These are phyloP conservation scores for Eurytoma californica DNA, from an alignment of 2,888 invertebrate genomes.

Conservation along the genomic window DNA sequence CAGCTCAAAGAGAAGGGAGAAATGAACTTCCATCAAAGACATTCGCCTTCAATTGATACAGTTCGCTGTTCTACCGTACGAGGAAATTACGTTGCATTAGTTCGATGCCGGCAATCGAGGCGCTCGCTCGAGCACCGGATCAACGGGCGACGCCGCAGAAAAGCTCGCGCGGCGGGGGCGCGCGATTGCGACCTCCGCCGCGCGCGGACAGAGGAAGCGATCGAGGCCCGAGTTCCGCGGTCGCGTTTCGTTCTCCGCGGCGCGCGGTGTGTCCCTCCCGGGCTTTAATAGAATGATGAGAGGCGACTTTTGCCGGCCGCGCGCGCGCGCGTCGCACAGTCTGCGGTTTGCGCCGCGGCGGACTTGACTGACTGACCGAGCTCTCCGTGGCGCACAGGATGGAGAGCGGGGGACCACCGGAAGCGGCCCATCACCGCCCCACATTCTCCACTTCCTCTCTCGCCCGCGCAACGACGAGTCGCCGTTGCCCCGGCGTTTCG, in stretches of 20 bases:
- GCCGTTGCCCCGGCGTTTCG: background rate
- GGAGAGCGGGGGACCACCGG: slow-evolving; percentile 66
- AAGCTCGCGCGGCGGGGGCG: no score
- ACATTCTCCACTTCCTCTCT: slow-evolving; percentile 69
- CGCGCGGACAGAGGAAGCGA: background rate
- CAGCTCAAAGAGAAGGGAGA: no score
- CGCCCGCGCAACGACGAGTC: slow-evolving; percentile 50
- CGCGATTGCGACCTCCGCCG: no score
- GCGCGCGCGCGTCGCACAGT: background rate
- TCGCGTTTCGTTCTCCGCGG: background rate
- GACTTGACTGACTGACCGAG: slow-evolving; percentile 24
- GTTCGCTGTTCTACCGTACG: no score
- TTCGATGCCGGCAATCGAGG: no score
- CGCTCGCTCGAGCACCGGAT: no score
- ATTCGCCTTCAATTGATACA: no score
- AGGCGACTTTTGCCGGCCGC: background rate
- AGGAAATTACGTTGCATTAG: no score
- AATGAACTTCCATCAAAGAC: no score
- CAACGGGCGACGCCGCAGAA: no score
- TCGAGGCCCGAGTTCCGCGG: slow-evolving; percentile 22
- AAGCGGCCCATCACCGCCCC: slow-evolving; percentile 72
- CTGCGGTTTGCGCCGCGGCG: slow-evolving; percentile 3
- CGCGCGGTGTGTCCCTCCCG: background rate
- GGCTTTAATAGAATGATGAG: slow-evolving; percentile 42
- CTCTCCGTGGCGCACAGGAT: slow-evolving; percentile 10